phyloP scores from a whole-genome alignment of 2,113 vertebrate genomes.

The Sterrhoptilus dennistouni region DNA sequence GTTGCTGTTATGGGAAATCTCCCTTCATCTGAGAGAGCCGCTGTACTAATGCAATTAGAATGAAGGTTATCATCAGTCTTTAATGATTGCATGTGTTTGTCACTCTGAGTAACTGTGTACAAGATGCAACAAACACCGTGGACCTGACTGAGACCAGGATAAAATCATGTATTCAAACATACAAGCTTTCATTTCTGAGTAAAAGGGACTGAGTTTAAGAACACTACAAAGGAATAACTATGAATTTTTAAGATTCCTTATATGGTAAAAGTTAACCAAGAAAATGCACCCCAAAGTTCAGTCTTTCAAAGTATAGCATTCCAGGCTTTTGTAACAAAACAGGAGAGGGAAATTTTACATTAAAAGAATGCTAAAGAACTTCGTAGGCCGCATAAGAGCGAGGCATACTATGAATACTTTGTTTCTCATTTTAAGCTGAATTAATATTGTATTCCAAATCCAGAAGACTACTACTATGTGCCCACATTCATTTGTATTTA shows the following conservation, averaged over 20 bases:
- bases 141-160: background rate
- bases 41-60: background rate
- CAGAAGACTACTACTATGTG: background rate
- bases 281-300: background rate
- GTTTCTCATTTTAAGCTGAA: background rate
- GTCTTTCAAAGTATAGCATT: conserved; percentile 23
- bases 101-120: background rate
- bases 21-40: background rate
- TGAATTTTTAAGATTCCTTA: conserved; percentile 27
- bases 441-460: background rate
- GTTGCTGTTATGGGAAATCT: background rate
- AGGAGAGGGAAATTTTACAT: conserved; percentile 14
- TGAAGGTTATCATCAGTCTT: background rate
- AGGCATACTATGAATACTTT: background rate
- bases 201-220: background rate
- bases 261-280: background rate
- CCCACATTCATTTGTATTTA: background rate
- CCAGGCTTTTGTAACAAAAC: conserved; percentile 37
- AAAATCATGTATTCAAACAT: background rate
- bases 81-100: background rate
- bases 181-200: conserved; percentile 20
- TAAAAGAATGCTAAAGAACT: conserved; percentile 2
- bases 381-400: background rate
- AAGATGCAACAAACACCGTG: background rate
- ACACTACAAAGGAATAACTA: conserved; percentile 29